Evolutionary conservation across 30 jellyfish, hydroid and myxozoan genomes (phyloP).

Genomic region (Sanderia malayensis): DNA sequence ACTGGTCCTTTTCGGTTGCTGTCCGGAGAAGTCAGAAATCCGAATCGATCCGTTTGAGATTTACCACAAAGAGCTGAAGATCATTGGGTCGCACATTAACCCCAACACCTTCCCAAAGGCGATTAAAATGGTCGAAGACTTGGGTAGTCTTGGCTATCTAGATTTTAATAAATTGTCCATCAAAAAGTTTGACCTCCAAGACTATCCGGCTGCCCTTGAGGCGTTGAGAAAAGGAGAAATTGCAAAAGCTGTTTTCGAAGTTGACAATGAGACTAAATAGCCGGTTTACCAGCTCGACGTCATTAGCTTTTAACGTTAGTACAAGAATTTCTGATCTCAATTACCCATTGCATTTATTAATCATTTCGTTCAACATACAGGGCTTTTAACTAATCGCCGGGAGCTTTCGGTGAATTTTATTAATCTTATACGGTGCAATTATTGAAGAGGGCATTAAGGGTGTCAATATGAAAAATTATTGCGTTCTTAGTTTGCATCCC

Average conservation of each 20-base stretch:
- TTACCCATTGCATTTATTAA: no score
- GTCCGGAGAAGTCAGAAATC: slow-evolving; percentile 74
- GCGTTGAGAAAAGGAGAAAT: slow-evolving; percentile 69
- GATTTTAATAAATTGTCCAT: slow-evolving; percentile 70
- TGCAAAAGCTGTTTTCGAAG: slow-evolving; percentile 86
- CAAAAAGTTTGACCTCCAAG: slow-evolving; percentile 59
- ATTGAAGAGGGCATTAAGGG: no score
- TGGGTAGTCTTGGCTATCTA: slow-evolving; percentile 71
- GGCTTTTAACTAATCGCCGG: no score
- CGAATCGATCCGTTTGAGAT: slow-evolving; percentile 86
- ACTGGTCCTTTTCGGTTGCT: slow-evolving; percentile 87
- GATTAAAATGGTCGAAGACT: slow-evolving; percentile 65
- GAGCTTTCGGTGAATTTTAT: no score
- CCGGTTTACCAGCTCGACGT: no score
- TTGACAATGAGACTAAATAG: slow-evolving; percentile 23
- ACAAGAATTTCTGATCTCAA: no score
- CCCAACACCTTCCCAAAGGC: slow-evolving; percentile 96
- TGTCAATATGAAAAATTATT: no score
- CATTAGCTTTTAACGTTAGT: no score
- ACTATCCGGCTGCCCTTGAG: slow-evolving; percentile 78
- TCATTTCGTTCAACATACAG: no score
- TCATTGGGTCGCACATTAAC: slow-evolving; percentile 90
- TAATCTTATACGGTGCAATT: no score
- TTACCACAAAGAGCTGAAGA: slow-evolving; percentile 69
- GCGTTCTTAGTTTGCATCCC: no score